Evolutionary conservation across 2,113 vertebrate genomes (phyloP), one percentile per base, ranked within the genome.

Genomic region (Leptocoma aspasia): DNA sequence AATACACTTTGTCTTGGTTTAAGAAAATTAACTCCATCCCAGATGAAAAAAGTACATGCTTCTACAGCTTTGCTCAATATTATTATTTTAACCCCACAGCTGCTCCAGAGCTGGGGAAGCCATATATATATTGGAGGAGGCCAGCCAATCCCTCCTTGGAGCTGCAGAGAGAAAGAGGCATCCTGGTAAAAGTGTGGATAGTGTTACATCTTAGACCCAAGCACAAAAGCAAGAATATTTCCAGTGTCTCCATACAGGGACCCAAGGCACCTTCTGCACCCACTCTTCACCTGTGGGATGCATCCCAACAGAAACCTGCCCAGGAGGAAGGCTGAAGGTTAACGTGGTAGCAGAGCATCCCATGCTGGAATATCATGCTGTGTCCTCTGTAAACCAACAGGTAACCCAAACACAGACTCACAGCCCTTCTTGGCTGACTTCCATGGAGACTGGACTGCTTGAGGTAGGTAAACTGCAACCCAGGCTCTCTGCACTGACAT

Each of bases 171-270:
- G 33, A 39, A 86, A 68, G 28, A 75, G 21, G 3, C 20, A 47
- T 47, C 4, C 41, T 11, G 9, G 20, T 33, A 70, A 39, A 64
- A 56, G 9, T 3, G 0, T 1, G 4, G 10, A 6, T 30, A 33
- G 13, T 33, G 7, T 45, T 72, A 44, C 1, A 2, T 18, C 24
- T 2, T 1, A 53, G 18, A 75, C 15, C 2, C 45, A 91, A 85
- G 81, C 2, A 26, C 0, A 54, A 3, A 4, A 1, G 1, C 18
- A 60, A 73, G 14, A 65, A 73, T 31, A 17, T 69, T 85, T 47
- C 16, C 30, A 57, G 23, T 54, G 37, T 54, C 81, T 88, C 52
- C 60, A 80, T 50, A 53, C 4, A 69, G 9, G 14, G 2, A 11
- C 8, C 24, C 9, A 31, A 54, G 8, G 39, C 4, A 3, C 13